Conservation (phyloP, 2,888 invertebrate genomes). For the Tortricodes alternella region DNA sequence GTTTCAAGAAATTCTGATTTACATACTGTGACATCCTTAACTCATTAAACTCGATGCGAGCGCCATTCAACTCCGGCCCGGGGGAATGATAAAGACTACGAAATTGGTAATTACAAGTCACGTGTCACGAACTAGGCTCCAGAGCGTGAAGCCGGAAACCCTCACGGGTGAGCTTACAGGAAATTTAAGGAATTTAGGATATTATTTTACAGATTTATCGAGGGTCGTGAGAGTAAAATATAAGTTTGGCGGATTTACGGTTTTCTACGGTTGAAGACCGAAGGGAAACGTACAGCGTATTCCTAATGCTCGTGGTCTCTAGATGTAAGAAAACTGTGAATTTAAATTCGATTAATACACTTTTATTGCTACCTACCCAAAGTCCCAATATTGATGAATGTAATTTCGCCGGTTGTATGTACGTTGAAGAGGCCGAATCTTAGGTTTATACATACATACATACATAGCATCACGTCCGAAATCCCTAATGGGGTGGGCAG, state of each 20-base stretch:
- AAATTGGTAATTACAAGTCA: conserved; percentile 78
- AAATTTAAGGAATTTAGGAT: background rate
- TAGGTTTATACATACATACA: too few relatives aligned
- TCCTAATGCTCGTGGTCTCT: too few relatives aligned
- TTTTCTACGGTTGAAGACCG: too few relatives aligned
- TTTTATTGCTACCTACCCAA: too few relatives aligned
- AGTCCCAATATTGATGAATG: too few relatives aligned
- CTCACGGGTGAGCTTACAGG: conserved; percentile 1
- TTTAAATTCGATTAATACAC: too few relatives aligned
- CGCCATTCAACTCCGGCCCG: conserved; percentile 54
- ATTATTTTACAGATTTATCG: conserved; percentile 6
- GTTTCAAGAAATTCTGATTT: conserved; percentile 52
- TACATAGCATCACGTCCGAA: too few relatives aligned
- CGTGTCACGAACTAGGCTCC: conserved; percentile 40
- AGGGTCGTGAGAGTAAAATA: background rate
- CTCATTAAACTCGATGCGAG: conserved; percentile 37
- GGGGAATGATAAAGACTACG: conserved; percentile 68
- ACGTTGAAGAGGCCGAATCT: too few relatives aligned
- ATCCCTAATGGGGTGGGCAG: too few relatives aligned
- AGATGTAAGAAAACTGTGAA: too few relatives aligned
- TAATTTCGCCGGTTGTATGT: too few relatives aligned
- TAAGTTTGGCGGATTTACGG: background rate
- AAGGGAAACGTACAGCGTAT: too few relatives aligned
- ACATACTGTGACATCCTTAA: conserved; percentile 59
- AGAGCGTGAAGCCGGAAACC: background rate